phyloP scores from a whole-genome alignment of 2,888 invertebrate genomes.

The Creontiades dilutus region DNA sequence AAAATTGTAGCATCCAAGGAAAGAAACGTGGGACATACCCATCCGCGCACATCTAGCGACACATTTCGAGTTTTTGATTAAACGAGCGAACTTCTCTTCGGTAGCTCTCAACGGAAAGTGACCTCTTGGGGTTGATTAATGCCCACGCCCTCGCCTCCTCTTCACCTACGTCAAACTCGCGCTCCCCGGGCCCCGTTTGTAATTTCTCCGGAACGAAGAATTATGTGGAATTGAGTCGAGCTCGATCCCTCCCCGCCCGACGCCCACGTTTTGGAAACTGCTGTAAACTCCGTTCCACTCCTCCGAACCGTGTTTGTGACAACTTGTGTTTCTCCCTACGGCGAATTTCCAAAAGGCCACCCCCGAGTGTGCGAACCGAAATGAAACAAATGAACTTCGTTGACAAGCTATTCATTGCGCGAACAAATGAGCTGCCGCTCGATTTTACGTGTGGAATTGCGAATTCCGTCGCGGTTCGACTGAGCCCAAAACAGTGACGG shows the following conservation, averaged over 20 bases:
- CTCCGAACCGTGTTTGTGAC: background rate
- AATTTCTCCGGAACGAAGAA: slow-evolving; percentile 7
- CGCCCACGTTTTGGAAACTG: background rate
- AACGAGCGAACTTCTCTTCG: background rate
- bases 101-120: background rate
- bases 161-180: background rate
- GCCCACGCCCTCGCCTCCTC: slow-evolving; percentile 11
- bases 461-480: no score
- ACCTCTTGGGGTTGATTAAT: background rate
- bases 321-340: background rate
- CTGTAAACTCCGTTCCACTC: background rate
- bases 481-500: no score
- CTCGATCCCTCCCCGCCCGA: background rate
- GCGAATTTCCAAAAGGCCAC: background rate
- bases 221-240: background rate
- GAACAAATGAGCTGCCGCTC: no score
- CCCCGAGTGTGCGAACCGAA: background rate
- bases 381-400: background rate
- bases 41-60: background rate
- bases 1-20: no score
- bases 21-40: background rate
- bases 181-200: background rate
- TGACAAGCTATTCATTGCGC: no score
- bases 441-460: no score
- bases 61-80: background rate